Percentiles rank a stretch among this genome's conserved stretches.
phyloP scores from a whole-genome alignment of 2,113 vertebrate species.

The Hassar affinis region DNA sequence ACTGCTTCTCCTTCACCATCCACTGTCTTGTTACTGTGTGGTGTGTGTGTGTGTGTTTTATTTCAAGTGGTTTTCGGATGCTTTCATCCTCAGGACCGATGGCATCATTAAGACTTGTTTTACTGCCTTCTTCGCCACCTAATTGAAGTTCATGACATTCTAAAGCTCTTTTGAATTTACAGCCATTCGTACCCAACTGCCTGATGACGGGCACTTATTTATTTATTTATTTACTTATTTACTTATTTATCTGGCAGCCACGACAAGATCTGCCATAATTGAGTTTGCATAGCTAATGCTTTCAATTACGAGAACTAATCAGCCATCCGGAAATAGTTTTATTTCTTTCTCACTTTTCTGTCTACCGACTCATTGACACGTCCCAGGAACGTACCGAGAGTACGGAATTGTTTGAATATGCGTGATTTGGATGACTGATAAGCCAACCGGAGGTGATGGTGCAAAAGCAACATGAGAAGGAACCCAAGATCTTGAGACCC shows the following conservation, averaged over 20 bases:
- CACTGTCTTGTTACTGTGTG: not conserved
- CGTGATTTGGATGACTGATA: not conserved
- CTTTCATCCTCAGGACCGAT: conserved; percentile 45
- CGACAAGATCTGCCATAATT: conserved; percentile 57
- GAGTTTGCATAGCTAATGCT: conserved; percentile 59
- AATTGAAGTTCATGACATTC: conserved; percentile 57
- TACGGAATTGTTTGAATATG: not conserved
- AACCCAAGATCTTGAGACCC: not conserved
- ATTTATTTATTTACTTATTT: conserved; percentile 43
- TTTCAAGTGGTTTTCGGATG: not conserved
- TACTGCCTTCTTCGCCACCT: conserved; percentile 42
- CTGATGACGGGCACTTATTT: conserved; percentile 52
- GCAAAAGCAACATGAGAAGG: not conserved
- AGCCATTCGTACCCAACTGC: conserved; percentile 54
- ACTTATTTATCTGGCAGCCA: conserved; percentile 13
- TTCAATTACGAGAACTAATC: conserved; percentile 75
- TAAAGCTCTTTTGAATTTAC: conserved; percentile 57
- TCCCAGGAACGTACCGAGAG: not conserved
- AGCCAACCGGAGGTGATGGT: not conserved
- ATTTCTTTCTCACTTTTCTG: conserved; percentile 64
- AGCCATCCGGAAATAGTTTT: conserved; percentile 63
- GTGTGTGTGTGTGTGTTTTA: conserved; percentile 1
- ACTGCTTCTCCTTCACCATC: not conserved
- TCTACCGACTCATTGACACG: not conserved
- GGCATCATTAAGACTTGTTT: conserved; percentile 54